phyloP scores from a whole-genome alignment of 2,113 vertebrate genomes.

The Alectura lathami region DNA sequence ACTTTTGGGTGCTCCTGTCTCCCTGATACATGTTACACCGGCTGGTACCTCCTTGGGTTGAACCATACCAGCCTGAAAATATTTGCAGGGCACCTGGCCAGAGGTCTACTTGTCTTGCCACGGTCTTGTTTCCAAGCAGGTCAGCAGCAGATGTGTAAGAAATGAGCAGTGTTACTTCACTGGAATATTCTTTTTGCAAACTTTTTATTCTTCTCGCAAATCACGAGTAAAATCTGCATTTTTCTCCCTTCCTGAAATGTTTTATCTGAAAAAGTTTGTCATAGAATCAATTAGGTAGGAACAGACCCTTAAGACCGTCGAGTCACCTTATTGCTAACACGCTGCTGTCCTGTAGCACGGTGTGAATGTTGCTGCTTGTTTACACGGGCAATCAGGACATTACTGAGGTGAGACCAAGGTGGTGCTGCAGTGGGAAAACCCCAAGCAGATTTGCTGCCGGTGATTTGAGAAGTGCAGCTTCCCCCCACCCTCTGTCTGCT shows the following conservation, averaged over 20 bases:
- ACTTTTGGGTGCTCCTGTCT: neutral
- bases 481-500: accelerated
- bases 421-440: neutral
- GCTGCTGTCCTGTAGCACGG: too few species aligned
- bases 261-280: neutral
- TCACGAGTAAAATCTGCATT: neutral
- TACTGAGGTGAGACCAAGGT: neutral
- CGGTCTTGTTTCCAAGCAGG: neutral
- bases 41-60: too few species aligned
- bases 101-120: neutral
- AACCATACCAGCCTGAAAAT: neutral
- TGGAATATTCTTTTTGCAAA: too few species aligned
- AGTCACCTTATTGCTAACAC: too few species aligned
- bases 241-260: neutral
- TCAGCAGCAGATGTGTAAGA: neutral
- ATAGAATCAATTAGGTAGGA: too few species aligned
- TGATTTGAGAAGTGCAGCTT: neutral
- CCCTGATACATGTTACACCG: too few species aligned
- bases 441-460: neutral
- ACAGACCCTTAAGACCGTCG: too few species aligned
- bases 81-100: neutral
- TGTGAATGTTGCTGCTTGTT: neutral
- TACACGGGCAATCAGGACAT: neutral
- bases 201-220: neutral
- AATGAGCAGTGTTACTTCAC: neutral